phyloP scores from a whole-genome alignment of 2,113 vertebrate species.

The Platichthys stellatus region DNA sequence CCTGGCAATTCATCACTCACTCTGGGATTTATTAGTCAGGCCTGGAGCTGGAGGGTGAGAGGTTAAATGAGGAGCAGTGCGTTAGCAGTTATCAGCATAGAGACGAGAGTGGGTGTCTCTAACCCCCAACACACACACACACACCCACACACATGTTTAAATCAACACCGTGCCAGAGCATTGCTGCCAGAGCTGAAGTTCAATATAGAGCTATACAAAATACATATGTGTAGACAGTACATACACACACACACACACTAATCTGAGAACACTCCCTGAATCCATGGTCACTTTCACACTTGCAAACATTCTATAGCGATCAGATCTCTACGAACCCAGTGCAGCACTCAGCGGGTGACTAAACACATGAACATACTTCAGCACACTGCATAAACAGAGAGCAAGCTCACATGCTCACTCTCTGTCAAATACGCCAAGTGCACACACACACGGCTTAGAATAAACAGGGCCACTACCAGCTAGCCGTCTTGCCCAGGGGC shows the following conservation, averaged over 20 bases:
- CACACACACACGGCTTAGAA: constrained; percentile 13
- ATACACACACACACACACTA: not conserved
- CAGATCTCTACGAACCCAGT: constrained; percentile 15
- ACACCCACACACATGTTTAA: constrained; percentile 31
- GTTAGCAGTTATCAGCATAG: constrained; percentile 62
- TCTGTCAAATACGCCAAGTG: not conserved
- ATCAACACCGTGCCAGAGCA: constrained; percentile 34
- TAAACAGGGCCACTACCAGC: constrained; percentile 52
- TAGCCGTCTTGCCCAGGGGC: constrained; percentile 43
- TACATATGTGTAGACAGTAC: too few relatives aligned
- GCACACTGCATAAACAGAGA: constrained; percentile 26
- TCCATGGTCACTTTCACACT: not conserved
- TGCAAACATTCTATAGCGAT: constrained; percentile 13
- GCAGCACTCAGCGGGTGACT: constrained; percentile 1
- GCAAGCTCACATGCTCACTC: not conserved
- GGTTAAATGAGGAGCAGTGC: constrained; percentile 74
- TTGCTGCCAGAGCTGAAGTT: not conserved
- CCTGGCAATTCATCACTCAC: constrained; percentile 66
- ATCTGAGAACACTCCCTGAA: too few relatives aligned
- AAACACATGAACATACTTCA: constrained; percentile 22
- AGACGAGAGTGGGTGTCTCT: constrained; percentile 50
- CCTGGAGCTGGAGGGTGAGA: constrained; percentile 56
- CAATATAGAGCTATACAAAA: constrained; percentile 35
- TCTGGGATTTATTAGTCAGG: constrained; percentile 72
- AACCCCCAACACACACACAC: constrained; percentile 17